Percentiles rank a stretch among this genome's conserved stretches.
These are phyloP conservation scores for Barypeithes pellucidus DNA, from an alignment of 2,888 invertebrate species.

Conservation along the genomic window DNA sequence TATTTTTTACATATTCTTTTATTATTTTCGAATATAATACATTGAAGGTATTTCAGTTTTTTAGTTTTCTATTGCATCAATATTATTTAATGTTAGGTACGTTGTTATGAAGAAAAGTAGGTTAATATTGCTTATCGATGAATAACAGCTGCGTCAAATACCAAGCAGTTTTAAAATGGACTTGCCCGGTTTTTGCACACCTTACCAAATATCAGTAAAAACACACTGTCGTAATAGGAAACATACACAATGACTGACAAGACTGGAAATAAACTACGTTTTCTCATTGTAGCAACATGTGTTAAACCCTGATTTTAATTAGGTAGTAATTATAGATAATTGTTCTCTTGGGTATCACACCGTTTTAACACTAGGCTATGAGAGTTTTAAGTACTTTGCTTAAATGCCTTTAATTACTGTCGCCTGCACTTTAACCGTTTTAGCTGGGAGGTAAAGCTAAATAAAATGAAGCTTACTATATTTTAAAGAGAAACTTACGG, in stretches of 20 bases:
- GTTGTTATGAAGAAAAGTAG: no score
- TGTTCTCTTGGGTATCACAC: conserved; percentile 28
- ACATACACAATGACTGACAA: background rate
- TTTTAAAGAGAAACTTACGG: background rate
- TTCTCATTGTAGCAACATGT: conserved; percentile 3
- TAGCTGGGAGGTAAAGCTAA: conserved; percentile 7
- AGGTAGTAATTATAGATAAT: conserved; percentile 36
- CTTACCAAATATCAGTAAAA: no score
- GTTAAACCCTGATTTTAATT: conserved; percentile 28
- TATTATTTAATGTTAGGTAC: no score
- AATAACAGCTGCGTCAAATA: no score
- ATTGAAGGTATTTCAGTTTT: no score
- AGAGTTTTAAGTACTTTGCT: conserved; percentile 31
- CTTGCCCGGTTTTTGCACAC: no score
- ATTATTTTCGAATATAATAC: no score
- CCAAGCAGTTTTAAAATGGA: no score
- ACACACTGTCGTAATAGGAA: background rate
- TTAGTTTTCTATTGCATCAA: no score
- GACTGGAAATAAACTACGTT: conserved; percentile 10
- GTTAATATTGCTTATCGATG: no score
- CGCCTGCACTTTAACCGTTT: conserved; percentile 21
- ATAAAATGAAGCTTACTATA: conserved; percentile 18
- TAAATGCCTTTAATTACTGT: conserved; percentile 22
- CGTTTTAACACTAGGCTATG: conserved; percentile 17
- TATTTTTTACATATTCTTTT: no score